Evolutionary conservation across 1,140 invertebrate genomes (phyloP).

Genomic region (Drosophila arizonae): DNA sequence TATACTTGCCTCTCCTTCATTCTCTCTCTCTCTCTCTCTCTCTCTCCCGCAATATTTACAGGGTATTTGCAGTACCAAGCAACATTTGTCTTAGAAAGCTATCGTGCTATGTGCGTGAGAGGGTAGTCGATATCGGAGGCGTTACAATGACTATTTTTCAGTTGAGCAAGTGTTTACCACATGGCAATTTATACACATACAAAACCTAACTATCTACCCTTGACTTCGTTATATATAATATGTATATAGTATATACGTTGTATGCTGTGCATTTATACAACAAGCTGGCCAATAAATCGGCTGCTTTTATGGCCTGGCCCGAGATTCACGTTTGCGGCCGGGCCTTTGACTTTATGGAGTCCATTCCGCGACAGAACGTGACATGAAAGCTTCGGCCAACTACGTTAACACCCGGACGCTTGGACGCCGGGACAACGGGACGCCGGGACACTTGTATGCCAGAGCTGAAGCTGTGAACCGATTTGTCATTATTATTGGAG

Average conservation of each 20-base stretch:
- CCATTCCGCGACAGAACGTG: conserved; percentile 67
- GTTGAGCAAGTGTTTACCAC: conserved; percentile 37
- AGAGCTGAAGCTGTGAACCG: conserved; percentile 50
- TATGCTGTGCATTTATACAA: conserved; percentile 36
- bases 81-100: too few relatives aligned
- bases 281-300: conserved; percentile 39
- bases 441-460: background rate
- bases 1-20: too few relatives aligned
- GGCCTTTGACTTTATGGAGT: conserved; percentile 72
- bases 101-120: background rate
- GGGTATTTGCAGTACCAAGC: background rate
- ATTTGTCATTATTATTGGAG: conserved; percentile 80
- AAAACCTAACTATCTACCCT: conserved; percentile 6
- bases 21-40: too few relatives aligned
- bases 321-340: conserved; percentile 69
- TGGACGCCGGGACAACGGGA: background rate
- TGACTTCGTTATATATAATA: conserved; percentile 5
- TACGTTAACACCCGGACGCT: conserved; percentile 1
- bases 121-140: background rate
- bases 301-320: conserved; percentile 62
- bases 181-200: conserved; percentile 14
- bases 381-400: conserved; percentile 56
- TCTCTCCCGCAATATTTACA: background rate
- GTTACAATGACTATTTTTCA: conserved; percentile 29
- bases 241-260: background rate